Base-by-base conservation (phyloP, 2,888 invertebrate species). In the Phorcus lineatus region DNA sequence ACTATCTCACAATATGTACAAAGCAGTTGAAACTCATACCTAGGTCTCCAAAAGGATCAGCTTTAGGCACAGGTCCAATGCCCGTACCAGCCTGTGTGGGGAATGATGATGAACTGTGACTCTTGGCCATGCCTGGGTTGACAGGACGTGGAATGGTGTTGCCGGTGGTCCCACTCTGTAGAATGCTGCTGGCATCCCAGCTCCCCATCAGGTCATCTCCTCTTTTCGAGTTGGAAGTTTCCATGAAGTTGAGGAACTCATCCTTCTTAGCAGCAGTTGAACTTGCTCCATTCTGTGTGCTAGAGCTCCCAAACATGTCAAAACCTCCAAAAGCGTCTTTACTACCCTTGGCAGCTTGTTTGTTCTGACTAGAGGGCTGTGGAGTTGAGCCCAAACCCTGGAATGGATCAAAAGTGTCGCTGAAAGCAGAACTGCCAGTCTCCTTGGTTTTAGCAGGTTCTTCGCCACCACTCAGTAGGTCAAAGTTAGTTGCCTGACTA, bases 11-110 rank as follows among this genome's bases (percentile, higher is more conserved):
- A 36, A 4, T 4, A 36, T 7, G 4, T 36, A 36, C 36, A n/a
- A n/a, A 36, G 36, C 36, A 36, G 36, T 36, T 36, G 19, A 77
- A 86, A 36, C 36, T 36, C 36, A 36, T 81, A 92, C 92, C 91
- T 62, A 92, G 82, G 54, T 90, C 90, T 40, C 90, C 90, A 88
- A 92, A 92, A 19, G 91, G 91, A 83, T 92, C 92, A 40, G 85
- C 82, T 40, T 84, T 85, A 7, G 85, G 81, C 57, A 83, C 80
- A n/a, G 81, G 81, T 57, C 82, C 82, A n/a, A 81, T 77, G 28
- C 79, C 81, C 52, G 66, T 28, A 24, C 17, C 28, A 79, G 79
- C 22, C 74, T 28, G 79, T 31, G 13, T n/a, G 17, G 36, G 31
- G 19, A 54, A 62, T 36, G 36, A 36, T 4, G 40, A 57, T 4